phyloP scores from a whole-genome alignment of 35 echinoderm and acorn worm species.

The Stichopus chloronotus region DNA sequence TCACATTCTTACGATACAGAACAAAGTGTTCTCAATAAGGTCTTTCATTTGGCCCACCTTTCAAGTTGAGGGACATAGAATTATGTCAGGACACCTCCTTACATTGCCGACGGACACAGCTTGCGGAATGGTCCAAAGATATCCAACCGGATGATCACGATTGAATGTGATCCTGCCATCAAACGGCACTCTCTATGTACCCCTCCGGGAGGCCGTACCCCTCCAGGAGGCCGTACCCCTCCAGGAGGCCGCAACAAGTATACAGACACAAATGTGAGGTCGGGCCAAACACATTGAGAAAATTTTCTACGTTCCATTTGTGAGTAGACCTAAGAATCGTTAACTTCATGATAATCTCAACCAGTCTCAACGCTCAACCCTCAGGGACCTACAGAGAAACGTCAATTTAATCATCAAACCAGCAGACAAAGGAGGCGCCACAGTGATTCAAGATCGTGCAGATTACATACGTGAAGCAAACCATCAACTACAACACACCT shows the following conservation, averaged over 20 bases:
- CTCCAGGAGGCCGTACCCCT: neutral
- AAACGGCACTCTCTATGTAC: neutral
- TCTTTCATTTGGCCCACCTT: neutral
- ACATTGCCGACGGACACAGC: neutral
- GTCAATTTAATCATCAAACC: no score
- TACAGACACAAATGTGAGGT: neutral
- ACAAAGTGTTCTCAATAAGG: neutral
- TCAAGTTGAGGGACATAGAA: neutral
- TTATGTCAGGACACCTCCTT: neutral
- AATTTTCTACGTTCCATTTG: neutral
- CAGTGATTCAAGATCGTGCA: neutral
- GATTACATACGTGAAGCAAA: neutral
- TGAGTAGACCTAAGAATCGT: no score
- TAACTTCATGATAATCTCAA: no score
- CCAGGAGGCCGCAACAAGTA: neutral
- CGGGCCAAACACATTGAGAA: neutral
- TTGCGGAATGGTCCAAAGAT: conserved; percentile 4
- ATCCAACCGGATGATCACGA: neutral
- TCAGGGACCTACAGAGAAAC: no score
- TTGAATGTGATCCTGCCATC: neutral
- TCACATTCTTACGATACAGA: conserved; percentile 5
- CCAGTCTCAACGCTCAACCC: no score
- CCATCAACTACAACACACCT: neutral
- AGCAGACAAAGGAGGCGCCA: neutral
- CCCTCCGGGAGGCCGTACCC: neutral